Conservation (phyloP, 1,140 invertebrate genomes). For the Solen grandis region DNA sequence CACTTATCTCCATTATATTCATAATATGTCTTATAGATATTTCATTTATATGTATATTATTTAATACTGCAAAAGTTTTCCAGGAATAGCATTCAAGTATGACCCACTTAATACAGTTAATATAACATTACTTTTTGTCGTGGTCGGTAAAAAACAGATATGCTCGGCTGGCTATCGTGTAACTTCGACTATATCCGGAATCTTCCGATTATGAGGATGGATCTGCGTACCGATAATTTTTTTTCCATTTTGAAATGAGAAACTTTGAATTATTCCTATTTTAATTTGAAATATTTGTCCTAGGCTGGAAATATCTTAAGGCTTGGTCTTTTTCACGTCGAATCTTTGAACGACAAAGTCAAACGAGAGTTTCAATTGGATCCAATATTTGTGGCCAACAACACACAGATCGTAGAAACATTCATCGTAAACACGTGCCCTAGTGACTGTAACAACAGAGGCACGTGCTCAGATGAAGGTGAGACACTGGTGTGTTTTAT, state of each 20-base stretch:
- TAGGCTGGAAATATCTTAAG: neutral
- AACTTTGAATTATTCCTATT: neutral
- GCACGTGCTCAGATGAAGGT: neutral
- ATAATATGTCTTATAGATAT: too few species aligned
- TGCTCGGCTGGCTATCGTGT: too few species aligned
- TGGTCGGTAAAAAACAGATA: too few species aligned
- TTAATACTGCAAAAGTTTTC: neutral
- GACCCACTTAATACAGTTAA: too few species aligned
- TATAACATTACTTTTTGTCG: too few species aligned
- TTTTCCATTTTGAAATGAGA: too few species aligned
- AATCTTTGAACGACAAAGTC: constrained; percentile 1
- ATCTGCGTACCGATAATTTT: too few species aligned
- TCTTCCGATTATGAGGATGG: too few species aligned
- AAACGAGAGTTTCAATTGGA: neutral
- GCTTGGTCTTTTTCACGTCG: neutral
- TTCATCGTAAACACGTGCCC: constrained; percentile 2
- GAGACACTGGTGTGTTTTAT: neutral
- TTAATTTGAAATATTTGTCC: neutral
- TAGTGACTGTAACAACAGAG: constrained; percentile 14
- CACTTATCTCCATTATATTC: too few species aligned
- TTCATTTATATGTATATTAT: neutral
- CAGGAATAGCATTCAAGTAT: neutral
- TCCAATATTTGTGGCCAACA: constrained; percentile 27
- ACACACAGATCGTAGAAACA: neutral
- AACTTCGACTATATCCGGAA: too few species aligned